Evolutionary conservation across 2,797 vertebrate genomes (phyloP).

Genomic region (Setipinna tenuifilis): DNA sequence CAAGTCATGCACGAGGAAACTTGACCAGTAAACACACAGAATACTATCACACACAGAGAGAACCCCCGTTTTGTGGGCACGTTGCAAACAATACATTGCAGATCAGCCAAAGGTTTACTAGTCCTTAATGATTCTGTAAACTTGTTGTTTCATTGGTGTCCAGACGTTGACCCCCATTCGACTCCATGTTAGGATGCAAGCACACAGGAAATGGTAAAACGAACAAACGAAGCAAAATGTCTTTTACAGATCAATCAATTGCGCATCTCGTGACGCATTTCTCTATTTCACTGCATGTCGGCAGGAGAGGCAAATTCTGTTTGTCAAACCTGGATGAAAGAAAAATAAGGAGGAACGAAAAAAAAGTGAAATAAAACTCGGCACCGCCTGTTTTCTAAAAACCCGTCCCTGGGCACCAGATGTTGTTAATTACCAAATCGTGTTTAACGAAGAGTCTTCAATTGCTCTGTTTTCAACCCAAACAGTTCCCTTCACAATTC

Average conservation of each 20-base stretch:
- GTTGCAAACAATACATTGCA: slow-evolving; percentile 57
- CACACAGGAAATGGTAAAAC: slow-evolving; percentile 36
- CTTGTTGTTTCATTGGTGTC: slow-evolving; percentile 59
- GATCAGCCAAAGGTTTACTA: slow-evolving; percentile 64
- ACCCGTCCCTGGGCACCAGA: slow-evolving; percentile 73
- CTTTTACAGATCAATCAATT: slow-evolving; percentile 31
- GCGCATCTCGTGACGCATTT: not conserved
- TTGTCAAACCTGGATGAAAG: slow-evolving; percentile 34
- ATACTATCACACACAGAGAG: not conserved
- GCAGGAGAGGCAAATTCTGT: slow-evolving; percentile 44
- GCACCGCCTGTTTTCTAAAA: slow-evolving; percentile 65
- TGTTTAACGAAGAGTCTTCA: slow-evolving; percentile 80
- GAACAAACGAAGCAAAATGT: slow-evolving; percentile 26
- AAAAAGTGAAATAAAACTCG: slow-evolving; percentile 51
- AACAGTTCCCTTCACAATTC: slow-evolving; percentile 83
- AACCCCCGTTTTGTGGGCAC: slow-evolving; percentile 44
- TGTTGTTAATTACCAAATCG: slow-evolving; percentile 86
- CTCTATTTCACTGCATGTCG: not conserved
- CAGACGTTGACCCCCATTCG: slow-evolving; percentile 53
- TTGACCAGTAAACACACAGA: not conserved
- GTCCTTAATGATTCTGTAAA: slow-evolving; percentile 40
- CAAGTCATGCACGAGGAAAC: not conserved
- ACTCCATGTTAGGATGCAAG: slow-evolving; percentile 47
- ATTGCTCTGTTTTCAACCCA: slow-evolving; percentile 83
- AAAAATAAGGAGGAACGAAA: slow-evolving; percentile 9